Evolutionary conservation across 2,888 invertebrate genomes (phyloP).

Genomic region (Nymphalis c-album): DNA sequence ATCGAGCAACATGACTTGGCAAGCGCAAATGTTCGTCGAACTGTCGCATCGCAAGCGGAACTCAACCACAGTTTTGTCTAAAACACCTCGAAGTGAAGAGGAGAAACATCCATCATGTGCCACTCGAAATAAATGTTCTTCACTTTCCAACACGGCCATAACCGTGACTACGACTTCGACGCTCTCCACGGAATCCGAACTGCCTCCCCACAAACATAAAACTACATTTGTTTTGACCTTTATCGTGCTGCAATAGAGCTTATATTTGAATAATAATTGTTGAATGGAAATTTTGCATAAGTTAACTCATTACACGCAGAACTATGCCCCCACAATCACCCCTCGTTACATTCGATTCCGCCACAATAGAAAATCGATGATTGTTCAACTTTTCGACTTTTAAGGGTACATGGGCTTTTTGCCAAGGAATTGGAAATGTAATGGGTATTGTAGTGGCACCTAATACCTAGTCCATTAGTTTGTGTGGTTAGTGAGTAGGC

Average conservation of each 20-base stretch:
- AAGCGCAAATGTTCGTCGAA: background rate
- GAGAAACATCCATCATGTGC: constrained; percentile 31
- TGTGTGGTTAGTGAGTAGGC: background rate
- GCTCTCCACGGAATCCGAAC: constrained; percentile 27
- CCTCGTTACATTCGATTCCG: constrained; percentile 46
- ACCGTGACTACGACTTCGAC: constrained; percentile 24
- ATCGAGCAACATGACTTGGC: background rate
- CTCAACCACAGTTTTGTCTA: constrained; percentile 9
- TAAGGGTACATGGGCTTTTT: constrained; percentile 38
- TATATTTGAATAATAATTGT: background rate
- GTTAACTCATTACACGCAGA: constrained; percentile 53
- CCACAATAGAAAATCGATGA: constrained; percentile 53
- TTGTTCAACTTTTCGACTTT: constrained; percentile 46
- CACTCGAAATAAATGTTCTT: constrained; percentile 33
- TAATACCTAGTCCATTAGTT: constrained; percentile 12
- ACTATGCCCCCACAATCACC: constrained; percentile 46
- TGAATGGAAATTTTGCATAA: constrained; percentile 37
- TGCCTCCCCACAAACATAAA: constrained; percentile 17
- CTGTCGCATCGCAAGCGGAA: constrained; percentile 4
- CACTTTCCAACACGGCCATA: constrained; percentile 27
- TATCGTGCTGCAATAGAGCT: constrained; percentile 6
- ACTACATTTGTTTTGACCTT: constrained; percentile 4
- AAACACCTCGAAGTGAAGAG: constrained; percentile 20
- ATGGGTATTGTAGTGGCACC: constrained; percentile 23
- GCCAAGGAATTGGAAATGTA: constrained; percentile 35